Base-by-base conservation (phyloP, 1,140 invertebrate genomes). In the Heterodera carotae region DNA sequence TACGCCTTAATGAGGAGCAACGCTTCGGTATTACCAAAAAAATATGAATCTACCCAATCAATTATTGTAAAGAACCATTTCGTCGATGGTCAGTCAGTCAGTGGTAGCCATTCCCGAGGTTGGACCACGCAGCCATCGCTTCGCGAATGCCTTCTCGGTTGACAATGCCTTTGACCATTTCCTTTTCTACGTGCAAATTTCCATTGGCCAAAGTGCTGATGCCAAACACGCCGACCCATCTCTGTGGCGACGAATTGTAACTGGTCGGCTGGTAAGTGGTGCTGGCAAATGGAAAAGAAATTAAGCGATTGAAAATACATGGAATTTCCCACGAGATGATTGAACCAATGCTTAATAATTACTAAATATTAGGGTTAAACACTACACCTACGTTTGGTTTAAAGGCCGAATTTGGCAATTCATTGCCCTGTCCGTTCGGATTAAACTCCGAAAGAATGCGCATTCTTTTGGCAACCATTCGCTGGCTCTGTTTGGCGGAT, bases 201-300 rank as follows among this genome's bases (percentile, higher is more conserved):
- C 56, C 56, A 8, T 56, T 74, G 64, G 27, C 31, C 34, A 74
- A n/a, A 62, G 36, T 15, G 25, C 36, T 34, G 27, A 34, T 15
- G 34, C 56, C 43, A 62, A 36, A 74, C 59, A 62, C 56, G 5
- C 72, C 56, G 12, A 33, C 12, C 72, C 72, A 74, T 22, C 36
- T 43, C n/a, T 74, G 48, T n/a, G 72, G 72, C 10, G 64, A 29
- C 15, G 72, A 56, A 59, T 74, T 62, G 36, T 74, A 74, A 10
- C 59, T 64, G 27, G 25, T 31, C 15, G 36, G 25, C 36, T 43
- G 12, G 64, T 74, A 56, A n/a, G 15, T 18, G 29, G 39, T 7
- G 59, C 72, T 74, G 15, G 7, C 22, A 59, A 59, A 12, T n/a
- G n/a, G n/a, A 22, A 27, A 73, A 31, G n/a, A 12, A 62, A 34